phyloP scores from a whole-genome alignment of 2,888 invertebrate species.

The Stenchaetothrips biformis region DNA sequence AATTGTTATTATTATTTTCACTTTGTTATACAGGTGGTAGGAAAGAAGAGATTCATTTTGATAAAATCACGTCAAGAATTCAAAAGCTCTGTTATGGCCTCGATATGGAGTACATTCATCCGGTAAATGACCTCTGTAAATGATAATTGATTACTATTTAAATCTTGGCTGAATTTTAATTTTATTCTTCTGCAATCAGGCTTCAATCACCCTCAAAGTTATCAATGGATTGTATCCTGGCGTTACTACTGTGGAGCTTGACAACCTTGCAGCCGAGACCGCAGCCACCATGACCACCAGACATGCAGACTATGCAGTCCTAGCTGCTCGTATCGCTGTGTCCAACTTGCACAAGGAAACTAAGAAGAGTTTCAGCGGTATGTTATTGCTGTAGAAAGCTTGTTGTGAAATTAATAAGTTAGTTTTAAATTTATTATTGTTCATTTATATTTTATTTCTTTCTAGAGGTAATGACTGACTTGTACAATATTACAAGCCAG shows the following conservation, averaged over 20 bases:
- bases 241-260: constrained; percentile 93
- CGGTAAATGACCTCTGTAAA: constrained; percentile 59
- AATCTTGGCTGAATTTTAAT: constrained; percentile 10
- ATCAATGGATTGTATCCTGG: constrained; percentile 93
- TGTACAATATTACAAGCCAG: constrained; percentile 71
- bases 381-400: constrained; percentile 34
- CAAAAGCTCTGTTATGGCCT: constrained; percentile 92
- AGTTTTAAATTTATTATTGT: constrained; percentile 5
- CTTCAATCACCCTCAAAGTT: constrained; percentile 82
- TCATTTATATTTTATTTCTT: constrained; percentile 38
- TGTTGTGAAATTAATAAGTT: background rate
- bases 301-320: constrained; percentile 92
- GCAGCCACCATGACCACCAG: constrained; percentile 97
- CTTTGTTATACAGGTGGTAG: constrained; percentile 64
- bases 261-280: constrained; percentile 96
- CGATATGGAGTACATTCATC: constrained; percentile 93
- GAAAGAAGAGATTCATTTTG: constrained; percentile 88
- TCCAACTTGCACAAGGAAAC: constrained; percentile 99
- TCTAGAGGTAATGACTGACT: constrained; percentile 83
- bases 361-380: constrained; percentile 86
- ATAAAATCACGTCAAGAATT: constrained; percentile 96
- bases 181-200: constrained; percentile 47
- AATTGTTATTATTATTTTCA: too few species aligned
- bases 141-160: background rate
- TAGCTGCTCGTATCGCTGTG: constrained; percentile 87